Conservation (phyloP, 2,888 invertebrate species). For the Dinocampus coccinellae region DNA sequence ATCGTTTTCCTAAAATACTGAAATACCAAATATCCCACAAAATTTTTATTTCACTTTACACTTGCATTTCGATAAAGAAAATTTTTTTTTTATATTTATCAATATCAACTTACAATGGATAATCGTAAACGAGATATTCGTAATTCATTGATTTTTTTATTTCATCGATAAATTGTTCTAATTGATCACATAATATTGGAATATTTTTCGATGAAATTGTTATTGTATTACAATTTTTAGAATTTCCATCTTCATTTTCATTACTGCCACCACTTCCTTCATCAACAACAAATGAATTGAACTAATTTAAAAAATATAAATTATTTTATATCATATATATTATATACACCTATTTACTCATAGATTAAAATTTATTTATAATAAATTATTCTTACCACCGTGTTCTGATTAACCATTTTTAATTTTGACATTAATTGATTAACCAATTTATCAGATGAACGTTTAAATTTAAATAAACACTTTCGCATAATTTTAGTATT, state of each 20-base stretch:
- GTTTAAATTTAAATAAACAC: conserved; percentile 36
- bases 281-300: conserved; percentile 14
- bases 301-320: conserved; percentile 10
- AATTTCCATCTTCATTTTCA: conserved; percentile 10
- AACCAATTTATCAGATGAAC: conserved; percentile 34
- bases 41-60: no score
- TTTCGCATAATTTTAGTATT: conserved; percentile 39
- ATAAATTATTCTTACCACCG: conserved; percentile 32
- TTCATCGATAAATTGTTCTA: conserved; percentile 54
- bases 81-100: background rate
- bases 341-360: background rate
- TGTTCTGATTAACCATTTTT: conserved; percentile 42
- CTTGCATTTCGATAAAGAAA: background rate
- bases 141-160: conserved; percentile 49
- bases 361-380: no score
- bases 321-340: conserved; percentile 16
- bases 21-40: no score
- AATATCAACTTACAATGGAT: conserved; percentile 51
- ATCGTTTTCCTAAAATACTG: conserved; percentile 54
- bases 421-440: conserved; percentile 45
- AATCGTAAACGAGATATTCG: conserved; percentile 49
- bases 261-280: background rate
- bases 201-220: conserved; percentile 45
- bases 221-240: conserved; percentile 27
- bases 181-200: conserved; percentile 50